Evolutionary conservation across 2,888 invertebrate species (phyloP), one percentile per base, ranked within the genome.

Genomic region (Drosophila flavopinicola): DNA sequence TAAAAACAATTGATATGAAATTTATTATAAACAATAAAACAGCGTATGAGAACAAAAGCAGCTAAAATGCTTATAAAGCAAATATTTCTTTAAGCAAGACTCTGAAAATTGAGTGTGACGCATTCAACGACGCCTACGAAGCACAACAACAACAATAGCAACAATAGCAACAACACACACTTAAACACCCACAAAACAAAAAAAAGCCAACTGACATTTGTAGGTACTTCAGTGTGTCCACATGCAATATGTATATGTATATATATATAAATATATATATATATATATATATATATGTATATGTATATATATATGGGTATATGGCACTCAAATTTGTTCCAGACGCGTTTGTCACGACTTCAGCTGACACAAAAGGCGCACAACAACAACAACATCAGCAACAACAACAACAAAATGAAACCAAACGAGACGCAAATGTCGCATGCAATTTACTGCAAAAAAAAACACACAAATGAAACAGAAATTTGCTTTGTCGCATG

Each of bases 271-370:
- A 15, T 27, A 20, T 54, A 6, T 42, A 30, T 45, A 51, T 25
- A 33, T 32, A 35, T 25, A 10, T 38, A 6, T 54, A 5, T 47
- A 39, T 57, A 17, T 59, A 41, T 13, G 20, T 13, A 33, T 30
- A 17, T 20, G 23, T 48, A 17, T 52, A 29, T 45, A 25, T 37
- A 45, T 49, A 66, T 38, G 75, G 56, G 49, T n/a, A n/a, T n/a
- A n/a, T 23, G 27, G 42, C 65, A 65, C 67, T 68, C 56, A 58
- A 71, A 58, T 58, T 54, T 71, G 80, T 72, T 42, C 61, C 78
- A 84, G 80, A 79, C 84, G 77, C 60, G 72, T 78, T 78, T 78
- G 84, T 78, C 78, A 83, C 76, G 78, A 78, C 75, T 48, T 56
- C 49, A 58, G 35, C 42, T 41, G 58, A 58, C 66, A 77, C 83